Base-by-base conservation (phyloP, 1,140 invertebrate species). In the Oryzaephilus surinamensis region DNA sequence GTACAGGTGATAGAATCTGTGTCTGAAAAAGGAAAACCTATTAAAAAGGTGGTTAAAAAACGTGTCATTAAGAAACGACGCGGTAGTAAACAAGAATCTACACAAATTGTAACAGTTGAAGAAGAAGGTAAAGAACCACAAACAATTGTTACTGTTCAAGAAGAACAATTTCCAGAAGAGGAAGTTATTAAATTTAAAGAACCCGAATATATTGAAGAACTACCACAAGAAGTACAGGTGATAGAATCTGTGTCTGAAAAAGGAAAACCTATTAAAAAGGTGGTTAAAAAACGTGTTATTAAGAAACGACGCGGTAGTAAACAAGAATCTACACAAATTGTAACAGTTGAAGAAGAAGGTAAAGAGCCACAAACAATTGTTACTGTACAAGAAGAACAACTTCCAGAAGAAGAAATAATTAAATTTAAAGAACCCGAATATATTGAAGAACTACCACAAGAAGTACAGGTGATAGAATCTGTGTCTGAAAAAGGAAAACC, bases 101-200 rank as follows among this genome's bases (percentile, higher is more conserved):
- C 57, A 0, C 57, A 60, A 30, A 64, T 66, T 17, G 60, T 65
- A 28, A 67, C 63, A 0, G 49, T 63, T 1, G 62, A 69, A 45
- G 64, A 71, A 45, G 58, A 64, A 5, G 57, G 59, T 24, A 56
- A 63, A 38, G 34, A 57, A 11, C 57, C 63, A 2, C 48, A 62
- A 40, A 64, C 56, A 3, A 61, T 47, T 18, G 53, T 62, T 0
- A 58, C 49, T 41, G 44, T 55, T 28, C 14, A 37, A 37, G 32
- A 44, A 7, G 38, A 32, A 10, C 44, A 59, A 3, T 57, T 67
- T 13, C 50, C 62, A 19, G 61, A 67, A 26, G 43, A 53, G 4
- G 51, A 57, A 3, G 46, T 59, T 20, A 52, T 58, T 33, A 58
- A 63, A 45, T 32, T 29, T n/a, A n/a, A n/a, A n/a, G n/a, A n/a